Base-by-base conservation (phyloP, 1,140 invertebrate genomes). In the Drosophila nigrodunni region DNA sequence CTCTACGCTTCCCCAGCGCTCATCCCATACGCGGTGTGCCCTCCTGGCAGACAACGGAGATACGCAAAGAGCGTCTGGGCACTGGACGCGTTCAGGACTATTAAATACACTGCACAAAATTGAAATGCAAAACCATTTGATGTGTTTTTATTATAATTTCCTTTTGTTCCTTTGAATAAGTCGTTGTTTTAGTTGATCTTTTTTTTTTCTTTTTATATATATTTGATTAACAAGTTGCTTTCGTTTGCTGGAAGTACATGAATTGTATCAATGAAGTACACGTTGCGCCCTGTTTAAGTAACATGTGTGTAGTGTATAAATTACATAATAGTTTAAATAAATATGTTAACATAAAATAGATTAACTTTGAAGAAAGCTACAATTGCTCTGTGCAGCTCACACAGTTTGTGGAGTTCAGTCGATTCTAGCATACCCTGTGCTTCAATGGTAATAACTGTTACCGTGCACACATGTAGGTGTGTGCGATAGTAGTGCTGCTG, bases 21-120 rank as follows among this genome's bases (percentile, higher is more conserved):
- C 93, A 96, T 70, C 87, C 93, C 11, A 92, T 95, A n/a, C 73
- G 83, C 6, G 89, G 92, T 50, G 93, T 94, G 78, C 97, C 97
- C 1, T 95, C 95, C 1, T 98, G 97, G 97, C 90, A 96, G 21
- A 96, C 94, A 85, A 91, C 94, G 0, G 95, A 96, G 88, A 95
- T 95, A 7, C 94, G 90, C 71, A 96, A 96, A 78, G 94, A 95
- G 55, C 93, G 95, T 62, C 65, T 95, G 35, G 93, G 94, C 41
- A 94, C 93, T 91, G 96, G 96, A 7, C 94, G 96, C 86, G 93
- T 96, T 3, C 96, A 96, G 93, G 95, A 97, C 85, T 91, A 91
- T 37, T 91, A 78, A 50, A 37, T 6, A 7, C 35, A 13, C 15
- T 7, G 1, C 13, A 34, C 6, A 41, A 21, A 43, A 60, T 30